Base-by-base conservation (phyloP, 35 echinoderm and acorn worm species). In the Ptychodera flava region DNA sequence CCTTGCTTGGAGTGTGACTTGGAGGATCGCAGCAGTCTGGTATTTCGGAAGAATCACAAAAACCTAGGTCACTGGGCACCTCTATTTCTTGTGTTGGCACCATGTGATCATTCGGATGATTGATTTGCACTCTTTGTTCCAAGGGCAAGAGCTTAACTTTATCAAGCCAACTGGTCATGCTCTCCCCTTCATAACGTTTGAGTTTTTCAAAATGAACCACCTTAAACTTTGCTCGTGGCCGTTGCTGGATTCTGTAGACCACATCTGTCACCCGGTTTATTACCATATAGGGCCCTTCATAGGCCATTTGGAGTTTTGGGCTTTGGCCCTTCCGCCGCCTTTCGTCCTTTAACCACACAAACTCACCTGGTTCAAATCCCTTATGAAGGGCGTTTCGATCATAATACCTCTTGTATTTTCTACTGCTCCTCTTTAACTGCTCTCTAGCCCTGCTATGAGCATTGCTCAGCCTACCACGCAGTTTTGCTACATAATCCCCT, bases 271-370 rank as follows among this genome's bases (percentile, higher is more conserved):
- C 35, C 35, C 82, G 85, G 34, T 53, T 30, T 0, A 76, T 89
- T 31, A 88, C 38, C n/a, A 91, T 10, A 45, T 76, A 95, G 14
- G 90, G 93, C 27, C 93, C 90, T 30, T 52, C 78, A 90, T 87
- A 92, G 35, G 77, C 81, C 33, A 89, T 76, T 31, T 85, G 64
- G 31, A 93, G 88, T 84, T 93, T 90, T 29, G 88, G 82, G 37
- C 82, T 82, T 28, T 31, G 16, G 6, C 85, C 88, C 84, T 37
- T 78, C 16, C 35, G 77, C 37, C 64, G 53, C 52, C 1, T 31
- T 28, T 15, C 31, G 10, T 33, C 35, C 35, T 88, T 33, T 36
- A 95, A 38, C 93, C 93, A 95, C 0, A 92, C 87, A 2, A 37
- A 53, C 30, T 91, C 29, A 16, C 88, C 86, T 22, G 81, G 37